Percentiles rank a stretch among this genome's conserved stretches.
Conservation (phyloP, 1,140 invertebrate species). For the Hylaeus anthracinus region DNA sequence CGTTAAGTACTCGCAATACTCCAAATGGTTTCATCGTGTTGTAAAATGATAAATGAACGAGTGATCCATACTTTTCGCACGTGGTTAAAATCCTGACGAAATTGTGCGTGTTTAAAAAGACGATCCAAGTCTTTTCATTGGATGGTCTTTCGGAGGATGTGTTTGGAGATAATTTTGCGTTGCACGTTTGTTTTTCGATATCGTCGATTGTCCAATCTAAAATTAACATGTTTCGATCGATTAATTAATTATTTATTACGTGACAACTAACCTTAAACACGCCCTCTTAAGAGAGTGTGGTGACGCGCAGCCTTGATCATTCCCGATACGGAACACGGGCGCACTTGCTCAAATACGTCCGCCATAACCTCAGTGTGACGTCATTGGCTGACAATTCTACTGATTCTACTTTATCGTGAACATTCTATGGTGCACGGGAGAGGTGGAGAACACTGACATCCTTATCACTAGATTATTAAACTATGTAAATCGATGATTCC, state of each 20-base stretch:
- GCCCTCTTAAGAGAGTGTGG: conserved; percentile 31
- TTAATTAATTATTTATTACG: conserved; percentile 44
- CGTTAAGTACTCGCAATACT: too few species aligned
- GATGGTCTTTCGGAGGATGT: background rate
- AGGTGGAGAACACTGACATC: conserved; percentile 12
- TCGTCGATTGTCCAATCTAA: conserved; percentile 3
- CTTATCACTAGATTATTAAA: conserved; percentile 32
- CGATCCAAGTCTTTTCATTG: background rate
- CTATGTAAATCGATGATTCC: background rate
- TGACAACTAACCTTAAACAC: conserved; percentile 45
- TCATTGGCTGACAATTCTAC: conserved; percentile 39
- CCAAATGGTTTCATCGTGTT: background rate
- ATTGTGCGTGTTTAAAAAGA: too few species aligned
- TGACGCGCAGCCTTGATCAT: conserved; percentile 47
- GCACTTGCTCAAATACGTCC: conserved; percentile 21
- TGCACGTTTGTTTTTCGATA: background rate
- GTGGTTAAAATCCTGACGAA: too few species aligned
- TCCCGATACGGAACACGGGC: conserved; percentile 25
- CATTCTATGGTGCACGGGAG: background rate
- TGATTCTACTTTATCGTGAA: conserved; percentile 34
- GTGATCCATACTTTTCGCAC: too few species aligned
- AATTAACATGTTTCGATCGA: conserved; percentile 21
- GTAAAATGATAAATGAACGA: background rate
- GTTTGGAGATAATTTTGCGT: background rate
- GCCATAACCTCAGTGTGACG: conserved; percentile 44